A percentile compares a stretch with the other conserved stretches of the same genome.
phyloP scores from a whole-genome alignment of 1,140 invertebrate genomes.

The Palaemon carinicauda region DNA sequence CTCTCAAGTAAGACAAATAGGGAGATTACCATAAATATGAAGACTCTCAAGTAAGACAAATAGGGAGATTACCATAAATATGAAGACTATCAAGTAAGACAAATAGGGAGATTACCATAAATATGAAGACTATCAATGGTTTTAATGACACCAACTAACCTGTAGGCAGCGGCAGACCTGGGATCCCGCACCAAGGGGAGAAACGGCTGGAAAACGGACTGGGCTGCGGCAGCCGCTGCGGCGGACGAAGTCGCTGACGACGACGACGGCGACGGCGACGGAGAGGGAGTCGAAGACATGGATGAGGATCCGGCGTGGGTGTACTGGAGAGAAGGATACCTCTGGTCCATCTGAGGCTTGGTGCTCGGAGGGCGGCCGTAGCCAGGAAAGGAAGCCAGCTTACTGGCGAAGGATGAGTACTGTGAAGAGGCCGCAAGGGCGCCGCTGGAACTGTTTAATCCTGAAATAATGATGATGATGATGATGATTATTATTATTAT shows the following conservation, averaged over 20 bases:
- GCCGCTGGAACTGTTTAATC: not conserved
- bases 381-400: constrained; percentile 17
- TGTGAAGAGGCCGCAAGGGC: not conserved
- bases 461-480: too few relatives aligned
- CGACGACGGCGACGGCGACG: not conserved
- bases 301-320: constrained; percentile 24
- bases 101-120: too few relatives aligned
- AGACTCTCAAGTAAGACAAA: too few relatives aligned
- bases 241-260: constrained; percentile 10
- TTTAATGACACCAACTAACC: constrained; percentile 13
- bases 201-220: constrained; percentile 27
- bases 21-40: too few relatives aligned
- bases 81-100: too few relatives aligned
- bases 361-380: constrained; percentile 14
- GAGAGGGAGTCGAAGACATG: not conserved
- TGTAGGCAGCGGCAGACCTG: not conserved
- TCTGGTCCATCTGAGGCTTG: not conserved
- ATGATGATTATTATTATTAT: not conserved
- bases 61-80: too few relatives aligned
- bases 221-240: not conserved
- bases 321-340: constrained; percentile 26
- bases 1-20: too few relatives aligned
- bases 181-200: constrained; percentile 34
- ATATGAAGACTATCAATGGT: not conserved
- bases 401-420: constrained; percentile 26